Percentiles rank a stretch among this genome's conserved stretches.
These are phyloP conservation scores for Empis livida DNA, from an alignment of 2,888 invertebrate genomes.

Conservation along the genomic window DNA sequence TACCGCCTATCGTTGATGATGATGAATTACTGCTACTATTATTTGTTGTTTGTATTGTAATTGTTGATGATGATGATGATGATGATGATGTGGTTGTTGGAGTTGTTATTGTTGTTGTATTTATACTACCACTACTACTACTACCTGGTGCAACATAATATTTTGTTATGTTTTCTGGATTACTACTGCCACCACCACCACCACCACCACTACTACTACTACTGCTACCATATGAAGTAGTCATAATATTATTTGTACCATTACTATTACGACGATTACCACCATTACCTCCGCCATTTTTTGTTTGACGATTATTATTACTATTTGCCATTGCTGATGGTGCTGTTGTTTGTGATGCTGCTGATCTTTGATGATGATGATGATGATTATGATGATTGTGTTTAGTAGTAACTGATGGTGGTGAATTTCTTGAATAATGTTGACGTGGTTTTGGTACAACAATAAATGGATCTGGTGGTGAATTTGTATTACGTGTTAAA, in stretches of 20 bases:
- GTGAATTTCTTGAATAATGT: constrained; percentile 10
- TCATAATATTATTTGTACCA: constrained; percentile 12
- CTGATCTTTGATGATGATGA: constrained; percentile 10
- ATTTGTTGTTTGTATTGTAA: constrained; percentile 2
- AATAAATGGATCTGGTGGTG: constrained; percentile 9
- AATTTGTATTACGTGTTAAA: constrained; percentile 12
- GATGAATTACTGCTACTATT: constrained; percentile 7
- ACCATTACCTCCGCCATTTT: constrained; percentile 3
- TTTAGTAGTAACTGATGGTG: constrained; percentile 6
- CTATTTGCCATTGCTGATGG: constrained; percentile 9
- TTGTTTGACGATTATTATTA: not conserved
- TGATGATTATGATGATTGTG: constrained; percentile 2
- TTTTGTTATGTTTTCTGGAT: not conserved
- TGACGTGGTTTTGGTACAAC: constrained; percentile 1
- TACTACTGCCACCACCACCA: not conserved
- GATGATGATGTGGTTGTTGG: constrained; percentile 14
- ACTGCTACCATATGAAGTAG: constrained; percentile 23
- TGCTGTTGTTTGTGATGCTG: constrained; percentile 13
- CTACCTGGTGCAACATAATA: constrained; percentile 7
- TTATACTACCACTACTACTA: constrained; percentile 9
- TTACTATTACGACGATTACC: constrained; percentile 8
- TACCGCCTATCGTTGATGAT: constrained; percentile 3
- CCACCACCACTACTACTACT: constrained; percentile 14
- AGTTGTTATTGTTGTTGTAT: constrained; percentile 14
- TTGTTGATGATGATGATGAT: no score